Conservation (phyloP, 2,888 invertebrate genomes). For the Eucriotettix oculatus region DNA sequence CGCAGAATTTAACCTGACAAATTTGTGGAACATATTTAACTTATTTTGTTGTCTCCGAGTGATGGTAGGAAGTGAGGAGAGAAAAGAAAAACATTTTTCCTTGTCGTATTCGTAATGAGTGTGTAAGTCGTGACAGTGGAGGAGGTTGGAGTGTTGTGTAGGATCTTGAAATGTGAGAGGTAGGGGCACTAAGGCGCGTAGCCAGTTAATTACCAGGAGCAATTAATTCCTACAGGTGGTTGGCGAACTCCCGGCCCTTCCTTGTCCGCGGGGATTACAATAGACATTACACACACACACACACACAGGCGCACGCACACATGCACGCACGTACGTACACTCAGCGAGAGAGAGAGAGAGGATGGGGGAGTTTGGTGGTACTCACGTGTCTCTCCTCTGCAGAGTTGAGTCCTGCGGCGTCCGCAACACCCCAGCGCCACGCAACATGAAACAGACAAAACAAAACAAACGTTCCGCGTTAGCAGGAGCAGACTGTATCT, state of each 20-base stretch:
- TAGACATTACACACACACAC: neutral
- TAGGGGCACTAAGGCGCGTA: neutral
- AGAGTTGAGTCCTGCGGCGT: constrained; percentile 39
- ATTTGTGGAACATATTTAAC: no score
- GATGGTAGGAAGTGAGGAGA: no score
- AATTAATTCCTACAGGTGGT: neutral
- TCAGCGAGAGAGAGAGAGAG: neutral
- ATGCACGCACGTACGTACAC: neutral
- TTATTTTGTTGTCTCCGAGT: no score
- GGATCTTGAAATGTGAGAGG: no score
- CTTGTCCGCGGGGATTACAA: neutral
- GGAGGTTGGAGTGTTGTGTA: no score
- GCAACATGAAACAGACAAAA: neutral
- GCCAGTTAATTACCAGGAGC: neutral
- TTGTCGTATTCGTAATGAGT: no score
- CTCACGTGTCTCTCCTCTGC: constrained; percentile 50
- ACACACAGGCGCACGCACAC: neutral
- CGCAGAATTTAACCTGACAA: no score
- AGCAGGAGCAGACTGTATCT: neutral
- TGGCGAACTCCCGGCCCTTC: neutral
- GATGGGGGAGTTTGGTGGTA: constrained; percentile 18
- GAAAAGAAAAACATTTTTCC: no score
- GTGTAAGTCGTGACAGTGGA: no score
- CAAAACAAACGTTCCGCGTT: neutral
- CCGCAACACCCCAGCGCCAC: neutral